Conservation (phyloP, 1,140 invertebrate species). For the Homalodisca vitripennis region DNA sequence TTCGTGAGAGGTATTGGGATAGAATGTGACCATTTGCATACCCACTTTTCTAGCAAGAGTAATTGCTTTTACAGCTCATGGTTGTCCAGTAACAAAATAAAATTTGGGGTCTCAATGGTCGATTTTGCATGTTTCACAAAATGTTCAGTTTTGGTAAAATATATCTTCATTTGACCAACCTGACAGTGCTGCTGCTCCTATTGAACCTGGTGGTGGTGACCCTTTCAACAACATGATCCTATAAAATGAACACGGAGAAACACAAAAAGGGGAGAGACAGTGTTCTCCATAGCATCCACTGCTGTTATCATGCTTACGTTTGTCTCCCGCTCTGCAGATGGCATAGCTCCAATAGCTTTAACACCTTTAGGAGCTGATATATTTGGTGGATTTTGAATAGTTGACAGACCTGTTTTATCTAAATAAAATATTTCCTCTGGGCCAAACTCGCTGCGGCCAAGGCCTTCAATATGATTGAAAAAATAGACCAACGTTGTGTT, state of each 20-base stretch:
- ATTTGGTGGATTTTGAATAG: constrained; percentile 44
- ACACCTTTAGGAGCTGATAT: constrained; percentile 39
- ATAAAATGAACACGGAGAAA: background rate
- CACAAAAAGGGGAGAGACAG: background rate
- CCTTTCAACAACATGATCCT: background rate
- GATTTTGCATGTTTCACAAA: background rate
- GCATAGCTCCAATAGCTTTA: background rate
- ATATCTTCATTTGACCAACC: too few species aligned
- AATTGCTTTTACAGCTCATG: background rate
- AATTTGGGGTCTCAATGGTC: background rate
- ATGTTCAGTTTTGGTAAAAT: background rate
- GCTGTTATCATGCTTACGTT: background rate
- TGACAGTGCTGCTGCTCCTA: background rate
- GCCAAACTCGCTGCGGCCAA: constrained; percentile 19
- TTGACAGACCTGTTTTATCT: constrained; percentile 46
- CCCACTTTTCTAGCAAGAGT: background rate
- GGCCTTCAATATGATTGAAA: constrained; percentile 14
- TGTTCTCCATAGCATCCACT: background rate
- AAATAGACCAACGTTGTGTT: constrained; percentile 23
- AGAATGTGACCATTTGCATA: background rate
- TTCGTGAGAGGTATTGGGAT: background rate
- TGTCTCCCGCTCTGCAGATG: background rate
- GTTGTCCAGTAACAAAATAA: background rate
- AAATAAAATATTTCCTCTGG: constrained; percentile 45
- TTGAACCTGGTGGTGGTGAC: background rate